Evolutionary conservation across 2,888 invertebrate genomes (phyloP), one percentile per base, ranked within the genome.

Genomic region (Diarsia mendica): DNA sequence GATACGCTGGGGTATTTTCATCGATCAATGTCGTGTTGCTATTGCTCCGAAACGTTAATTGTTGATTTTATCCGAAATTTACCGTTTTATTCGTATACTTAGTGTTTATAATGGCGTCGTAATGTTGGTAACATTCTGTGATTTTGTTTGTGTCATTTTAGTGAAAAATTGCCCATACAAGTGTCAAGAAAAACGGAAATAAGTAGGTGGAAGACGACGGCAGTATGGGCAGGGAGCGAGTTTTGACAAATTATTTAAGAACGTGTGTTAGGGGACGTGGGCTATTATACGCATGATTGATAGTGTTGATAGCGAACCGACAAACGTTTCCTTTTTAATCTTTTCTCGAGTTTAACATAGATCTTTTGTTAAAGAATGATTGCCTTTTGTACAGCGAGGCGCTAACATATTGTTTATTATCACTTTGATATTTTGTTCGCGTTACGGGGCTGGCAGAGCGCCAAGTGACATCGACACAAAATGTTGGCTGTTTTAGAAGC

Each of bases 181-280:
- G 90, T 90, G 90, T 89, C 89, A 90, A 89, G 91, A 91, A 92
- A 93, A 93, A 91, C 89, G 88, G 71, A 88, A 88, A 91, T 92
- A 92, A 91, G 90, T 91, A 90, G 87, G 90, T 76, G 28, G 88
- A 83, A 90, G 91, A 88, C 89, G 92, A 90, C 92, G 89, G 85
- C 87, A 89, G 90, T 90, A 91, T 90, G 92, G 91, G 92, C 92
- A 89, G 90, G 90, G 90, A 91, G 92, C 90, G 92, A 92, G 90
- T 95, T 93, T 93, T 96, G 96, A 96, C 96, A 96, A 96, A 96
- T 96, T 96, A 96, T 96, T 95, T 94, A 94, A 95, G 96, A 92
- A 96, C 96, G 96, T 96, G 96, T 95, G 93, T 93, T 89, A 93
- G 92, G 93, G 92, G 93, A 94, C 94, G 93, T 91, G 92, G 89